Evolutionary conservation across 2,888 invertebrate genomes (phyloP), one percentile per base, ranked within the genome.

Genomic region (Axea sp.): DNA sequence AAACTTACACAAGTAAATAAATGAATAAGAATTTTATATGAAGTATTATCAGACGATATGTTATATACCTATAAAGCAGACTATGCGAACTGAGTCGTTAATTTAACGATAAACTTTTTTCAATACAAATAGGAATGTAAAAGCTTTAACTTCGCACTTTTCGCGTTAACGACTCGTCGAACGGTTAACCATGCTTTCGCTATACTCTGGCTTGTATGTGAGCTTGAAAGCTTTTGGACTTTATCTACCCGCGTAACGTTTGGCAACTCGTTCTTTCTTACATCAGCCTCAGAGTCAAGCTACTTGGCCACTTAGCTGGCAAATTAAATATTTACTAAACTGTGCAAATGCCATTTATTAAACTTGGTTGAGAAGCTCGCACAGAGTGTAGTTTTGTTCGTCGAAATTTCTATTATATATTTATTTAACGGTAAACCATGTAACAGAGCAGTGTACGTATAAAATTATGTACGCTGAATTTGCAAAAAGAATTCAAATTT

Each of bases 111-210:
- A n/a, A n/a, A n/a, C n/a, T n/a, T n/a, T n/a, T n/a, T n/a, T n/a
- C n/a, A n/a, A n/a, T n/a, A n/a, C n/a, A n/a, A n/a, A n/a, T 22
- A 17, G 45, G 35, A 43, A 37, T 47, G 28, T 14, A 12, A 12
- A 24, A 12, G 26, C 11, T 28, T 39, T 6, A 39, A 41, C 49
- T 41, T 55, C 7, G 45, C 45, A 60, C 59, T 68, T 60, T 45
- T 39, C 35, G 31, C 30, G 11, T 17, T 60, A 72, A 72, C 35
- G 51, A 60, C 39, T 47, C 35, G 49, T n/a, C n/a, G n/a, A n/a
- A 73, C 28, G 57, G 47, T 55, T 73, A 64, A 69, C 53, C 68
- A 24, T 39, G 69, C 69, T 76, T 73, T 74, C 41, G 68, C 45
- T 9, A 19, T 35, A 26, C 41, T 41, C 41, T 31, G 11, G n/a